A percentile compares a stretch with the other conserved stretches of the same genome.
These are phyloP conservation scores for Beris chalybata DNA, from an alignment of 2,888 invertebrate species.

Conservation along the genomic window DNA sequence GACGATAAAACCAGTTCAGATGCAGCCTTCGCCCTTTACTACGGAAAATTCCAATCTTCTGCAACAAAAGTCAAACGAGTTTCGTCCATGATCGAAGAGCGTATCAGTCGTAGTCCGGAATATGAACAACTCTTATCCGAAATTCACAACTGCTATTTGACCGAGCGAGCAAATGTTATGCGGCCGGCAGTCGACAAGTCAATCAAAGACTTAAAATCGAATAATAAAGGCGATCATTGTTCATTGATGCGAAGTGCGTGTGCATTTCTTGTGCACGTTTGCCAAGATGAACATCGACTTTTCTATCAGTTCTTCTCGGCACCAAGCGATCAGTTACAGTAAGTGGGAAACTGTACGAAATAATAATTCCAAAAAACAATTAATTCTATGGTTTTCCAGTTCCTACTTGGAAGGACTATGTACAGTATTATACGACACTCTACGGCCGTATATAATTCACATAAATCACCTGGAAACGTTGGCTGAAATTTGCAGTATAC, in stretches of 20 bases:
- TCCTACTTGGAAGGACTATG: constrained; percentile 83
- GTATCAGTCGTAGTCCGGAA: constrained; percentile 73
- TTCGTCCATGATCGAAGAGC: constrained; percentile 78
- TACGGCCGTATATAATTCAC: constrained; percentile 92
- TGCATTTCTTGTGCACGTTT: constrained; percentile 88
- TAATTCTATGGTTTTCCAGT: constrained; percentile 52
- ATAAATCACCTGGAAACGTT: constrained; percentile 97
- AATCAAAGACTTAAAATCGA: constrained; percentile 65
- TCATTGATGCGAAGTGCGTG: constrained; percentile 83
- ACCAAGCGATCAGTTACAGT: constrained; percentile 68
- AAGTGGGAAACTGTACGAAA: constrained; percentile 15
- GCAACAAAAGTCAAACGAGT: constrained; percentile 81
- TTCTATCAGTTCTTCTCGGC: constrained; percentile 87
- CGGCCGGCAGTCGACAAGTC: constrained; percentile 71
- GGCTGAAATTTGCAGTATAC: constrained; percentile 92
- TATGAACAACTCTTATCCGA: constrained; percentile 73
- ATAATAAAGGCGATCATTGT: constrained; percentile 76
- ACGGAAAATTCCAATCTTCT: constrained; percentile 94
- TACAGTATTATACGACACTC: constrained; percentile 84
- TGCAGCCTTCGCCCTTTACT: constrained; percentile 81
- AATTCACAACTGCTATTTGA: constrained; percentile 81
- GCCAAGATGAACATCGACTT: constrained; percentile 90
- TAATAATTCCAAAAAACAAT: neutral
- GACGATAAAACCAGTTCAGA: constrained; percentile 58
- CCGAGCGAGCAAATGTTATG: constrained; percentile 69